Base-by-base conservation (phyloP, 2,797 vertebrate species). In the Decapterus maruadsi region DNA sequence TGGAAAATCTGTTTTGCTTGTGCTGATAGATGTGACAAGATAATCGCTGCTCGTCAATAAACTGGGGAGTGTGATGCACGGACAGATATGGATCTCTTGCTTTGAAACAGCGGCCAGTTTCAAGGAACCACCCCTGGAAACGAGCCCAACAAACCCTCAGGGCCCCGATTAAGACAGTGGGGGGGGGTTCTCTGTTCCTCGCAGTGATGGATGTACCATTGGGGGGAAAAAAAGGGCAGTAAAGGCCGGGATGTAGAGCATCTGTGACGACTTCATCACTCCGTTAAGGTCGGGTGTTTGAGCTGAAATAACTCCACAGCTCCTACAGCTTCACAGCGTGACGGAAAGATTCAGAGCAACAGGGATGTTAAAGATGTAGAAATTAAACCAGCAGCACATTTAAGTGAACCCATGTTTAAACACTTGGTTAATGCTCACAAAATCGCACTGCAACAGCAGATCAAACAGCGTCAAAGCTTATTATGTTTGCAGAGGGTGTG, bases 91-190 rank as follows among this genome's bases (percentile, higher is more conserved):
- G 45, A 61, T 85, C 65, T 73, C 48, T 62, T 65, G 58, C 75
- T 80, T 51, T 76, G 55, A 72, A 77, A 69, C 58, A 0, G 31
- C 38, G 55, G 46, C 63, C 59, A 68, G 51, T 43, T 51, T 64
- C 67, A 75, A 77, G 60, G 29, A 34, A 68, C 53, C 29, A n/a
- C 38, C 16, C 38, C 56, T 79, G 69, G 61, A 86, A 87, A 68
- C 11, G 26, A 72, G 67, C 57, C 51, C 6, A 22, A 36, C 57
- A 54, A 78, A 70, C 72, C 65, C 58, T 67, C 57, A 45, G 40
- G 6, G 34, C 40, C 16, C 43, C 42, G 55, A 77, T 73, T 63
- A 80, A 54, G 55, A 78, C 60, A 38, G 57, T 43, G 42, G 48
- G 66, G 68, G 48, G 8, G 48, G 8, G 4, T 64, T 64, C 57